phyloP scores from a whole-genome alignment of 2,888 invertebrate species.

The Caenorhabditis doughertyi region DNA sequence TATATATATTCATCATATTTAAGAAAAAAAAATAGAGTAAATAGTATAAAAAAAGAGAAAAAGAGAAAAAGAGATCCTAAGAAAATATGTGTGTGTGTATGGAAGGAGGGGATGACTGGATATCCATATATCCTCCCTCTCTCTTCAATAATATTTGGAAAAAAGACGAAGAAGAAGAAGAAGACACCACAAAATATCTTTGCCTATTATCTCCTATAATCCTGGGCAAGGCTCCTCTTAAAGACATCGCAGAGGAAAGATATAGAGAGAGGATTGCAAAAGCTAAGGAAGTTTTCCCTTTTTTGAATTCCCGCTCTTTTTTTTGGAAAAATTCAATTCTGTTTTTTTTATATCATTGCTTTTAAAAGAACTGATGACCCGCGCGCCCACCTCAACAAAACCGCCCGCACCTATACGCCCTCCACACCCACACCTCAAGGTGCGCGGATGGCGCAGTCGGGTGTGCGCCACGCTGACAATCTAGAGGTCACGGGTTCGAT shows the following conservation, averaged over 20 bases:
- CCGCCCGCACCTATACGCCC: no score
- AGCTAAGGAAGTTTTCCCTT: background rate
- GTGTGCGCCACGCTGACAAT: no score
- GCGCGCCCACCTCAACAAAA: no score
- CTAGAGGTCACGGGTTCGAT: no score
- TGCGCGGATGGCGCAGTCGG: no score
- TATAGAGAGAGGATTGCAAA: background rate
- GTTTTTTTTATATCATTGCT: no score
- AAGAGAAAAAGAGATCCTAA: background rate
- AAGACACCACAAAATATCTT: constrained; percentile 10
- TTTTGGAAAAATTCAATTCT: background rate
- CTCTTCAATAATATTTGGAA: background rate
- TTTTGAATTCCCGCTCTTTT: background rate
- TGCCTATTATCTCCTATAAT: constrained; percentile 35
- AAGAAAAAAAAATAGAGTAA: background rate
- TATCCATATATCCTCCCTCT: no score
- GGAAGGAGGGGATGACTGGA: no score
- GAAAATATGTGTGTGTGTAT: background rate
- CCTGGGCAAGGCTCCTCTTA: background rate
- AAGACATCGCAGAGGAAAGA: no score
- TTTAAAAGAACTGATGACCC: no score
- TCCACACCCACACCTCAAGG: no score
- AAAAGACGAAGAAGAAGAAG: background rate
- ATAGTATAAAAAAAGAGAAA: background rate
- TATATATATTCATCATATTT: background rate